A percentile compares a stretch with the other conserved stretches of the same genome.
Conservation (phyloP, 2,113 vertebrate species). For the Aix galericulata region DNA sequence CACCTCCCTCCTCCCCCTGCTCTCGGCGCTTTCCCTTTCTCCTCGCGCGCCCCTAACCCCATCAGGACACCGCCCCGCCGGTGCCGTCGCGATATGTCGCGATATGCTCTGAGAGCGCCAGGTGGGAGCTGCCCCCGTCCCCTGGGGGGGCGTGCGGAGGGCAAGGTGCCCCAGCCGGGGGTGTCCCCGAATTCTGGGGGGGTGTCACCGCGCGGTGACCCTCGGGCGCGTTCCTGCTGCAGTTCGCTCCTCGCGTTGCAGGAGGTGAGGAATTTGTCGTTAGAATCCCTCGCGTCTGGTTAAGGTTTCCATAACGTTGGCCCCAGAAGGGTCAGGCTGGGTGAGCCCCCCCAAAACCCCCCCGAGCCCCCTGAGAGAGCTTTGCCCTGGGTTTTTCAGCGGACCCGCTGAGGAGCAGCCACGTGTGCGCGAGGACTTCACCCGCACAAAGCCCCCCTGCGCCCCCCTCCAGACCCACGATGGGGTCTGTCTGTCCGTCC, state of each 20-base stretch:
- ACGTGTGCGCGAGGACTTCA: neutral
- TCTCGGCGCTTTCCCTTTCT: too few relatives aligned
- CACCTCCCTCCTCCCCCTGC: too few relatives aligned
- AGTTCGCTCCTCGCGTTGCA: neutral
- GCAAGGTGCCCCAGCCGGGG: too few relatives aligned
- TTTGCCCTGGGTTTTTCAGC: neutral
- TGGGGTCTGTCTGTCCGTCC: too few relatives aligned
- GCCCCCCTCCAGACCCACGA: neutral
- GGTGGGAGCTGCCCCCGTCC: too few relatives aligned
- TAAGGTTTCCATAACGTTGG: fast-evolving
- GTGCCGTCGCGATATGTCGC: neutral
- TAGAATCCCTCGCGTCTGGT: fast-evolving
- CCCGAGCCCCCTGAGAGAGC: too few relatives aligned
- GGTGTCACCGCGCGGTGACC: too few relatives aligned
- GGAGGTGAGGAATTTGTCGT: neutral
- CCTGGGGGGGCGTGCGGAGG: too few relatives aligned
- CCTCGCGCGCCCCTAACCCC: neutral
- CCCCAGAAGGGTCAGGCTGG: fast-evolving
- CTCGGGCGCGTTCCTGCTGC: too few relatives aligned
- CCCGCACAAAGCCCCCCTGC: too few relatives aligned
- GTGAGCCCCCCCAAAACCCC: neutral
- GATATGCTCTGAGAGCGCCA: neutral
- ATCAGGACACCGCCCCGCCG: too few relatives aligned
- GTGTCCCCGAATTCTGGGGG: neutral
- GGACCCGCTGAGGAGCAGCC: neutral